These are phyloP conservation scores for Parnassius orleans DNA, from an alignment of 2,888 invertebrate genomes.

Conservation along the genomic window DNA sequence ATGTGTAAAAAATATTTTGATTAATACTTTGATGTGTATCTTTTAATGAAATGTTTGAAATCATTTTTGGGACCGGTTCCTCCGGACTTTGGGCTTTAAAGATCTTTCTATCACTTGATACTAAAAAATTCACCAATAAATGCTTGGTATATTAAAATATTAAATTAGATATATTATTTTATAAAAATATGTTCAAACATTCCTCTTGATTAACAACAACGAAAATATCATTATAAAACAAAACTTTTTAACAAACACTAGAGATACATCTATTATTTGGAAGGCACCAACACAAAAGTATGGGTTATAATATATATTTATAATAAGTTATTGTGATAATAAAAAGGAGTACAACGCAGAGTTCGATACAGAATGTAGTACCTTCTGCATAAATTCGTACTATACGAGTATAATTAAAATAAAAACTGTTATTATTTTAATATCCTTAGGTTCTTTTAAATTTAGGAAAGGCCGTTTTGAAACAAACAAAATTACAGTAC, in stretches of 20 bases:
- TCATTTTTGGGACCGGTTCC: neutral
- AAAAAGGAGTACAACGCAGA: no score
- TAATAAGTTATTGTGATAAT: no score
- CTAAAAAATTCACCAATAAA: constrained; percentile 9
- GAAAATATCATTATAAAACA: constrained; percentile 30
- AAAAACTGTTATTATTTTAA: no score
- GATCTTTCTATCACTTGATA: neutral
- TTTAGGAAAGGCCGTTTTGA: no score
- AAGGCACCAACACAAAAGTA: constrained; percentile 6
- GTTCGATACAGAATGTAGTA: no score
- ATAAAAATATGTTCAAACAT: constrained; percentile 27
- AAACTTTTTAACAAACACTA: constrained; percentile 26
- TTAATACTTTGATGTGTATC: no score
- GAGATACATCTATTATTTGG: constrained; percentile 6
- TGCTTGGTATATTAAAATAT: constrained; percentile 15
- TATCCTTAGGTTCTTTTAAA: no score
- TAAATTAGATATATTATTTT: constrained; percentile 10
- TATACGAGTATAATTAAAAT: no score
- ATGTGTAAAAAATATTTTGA: no score
- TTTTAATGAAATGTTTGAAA: neutral
- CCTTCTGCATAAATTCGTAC: no score
- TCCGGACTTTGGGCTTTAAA: neutral
- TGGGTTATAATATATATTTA: neutral
- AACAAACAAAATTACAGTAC: no score
- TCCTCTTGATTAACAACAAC: constrained; percentile 28